Base-by-base conservation (phyloP, 30 jellyfish, hydroid and myxozoan species). In the Mastigias papua region DNA sequence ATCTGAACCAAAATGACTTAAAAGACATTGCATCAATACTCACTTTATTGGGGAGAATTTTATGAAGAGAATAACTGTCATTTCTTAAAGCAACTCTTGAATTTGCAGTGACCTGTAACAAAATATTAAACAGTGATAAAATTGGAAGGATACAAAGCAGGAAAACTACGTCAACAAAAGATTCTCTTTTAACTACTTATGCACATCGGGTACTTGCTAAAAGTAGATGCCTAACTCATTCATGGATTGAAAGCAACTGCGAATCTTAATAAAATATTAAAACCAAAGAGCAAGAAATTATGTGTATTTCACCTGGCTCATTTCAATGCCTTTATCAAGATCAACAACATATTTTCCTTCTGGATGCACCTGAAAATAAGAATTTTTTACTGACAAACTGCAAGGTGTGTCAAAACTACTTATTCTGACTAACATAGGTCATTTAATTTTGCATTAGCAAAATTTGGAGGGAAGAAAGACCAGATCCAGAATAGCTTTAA, bases 291-390 rank as follows among this genome's bases (percentile, higher is more conserved):
- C 13, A 15, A 4, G 13, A 4, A 17, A 0, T 0, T 4, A 42
- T 42, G 13, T 54, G 0, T 21, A 19, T 3, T 81, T 48, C 62
- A 96, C 99, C 89, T 91, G 97, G n/a, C 87, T 34, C 97, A 96
- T 96, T 33, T 96, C 98, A 48, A 96, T 92, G 86, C 96, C 88
- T 84, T 91, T 96, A 64, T 96, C 99, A 30, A 96, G 90, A 81
- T 91, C 99, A 16, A 96, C 99, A 25, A 96, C 97, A 83, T 96
- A 96, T 96, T 96, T 96, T 48, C 99, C 99, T 67, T 96, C 99
- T 35, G 99, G 99, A 48, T 96, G 99, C 46, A 96, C 97, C 99
- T 96, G 69, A 22, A 2, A 11, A 5, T 5, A 54, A 54, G 23
- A 54, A 6, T 19, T 6, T 42, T 42, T 4, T 42, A 42, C 13